Conservation (phyloP, 2,888 invertebrate genomes). For the Scelioninae gen. 2 region DNA sequence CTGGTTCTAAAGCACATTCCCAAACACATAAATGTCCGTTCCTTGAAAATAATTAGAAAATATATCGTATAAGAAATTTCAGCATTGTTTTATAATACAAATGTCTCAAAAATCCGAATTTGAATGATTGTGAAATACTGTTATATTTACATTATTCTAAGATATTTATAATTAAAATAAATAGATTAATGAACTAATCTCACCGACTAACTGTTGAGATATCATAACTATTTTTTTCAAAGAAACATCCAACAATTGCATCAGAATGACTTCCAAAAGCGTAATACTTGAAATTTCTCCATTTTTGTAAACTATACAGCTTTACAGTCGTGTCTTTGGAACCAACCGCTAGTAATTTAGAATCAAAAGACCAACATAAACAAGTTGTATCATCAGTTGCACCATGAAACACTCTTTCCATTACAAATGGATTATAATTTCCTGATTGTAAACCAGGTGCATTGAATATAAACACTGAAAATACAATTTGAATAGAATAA, state of each 20-base stretch:
- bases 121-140: too few relatives aligned
- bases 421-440: constrained; percentile 90
- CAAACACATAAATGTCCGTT: constrained; percentile 91
- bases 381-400: constrained; percentile 90
- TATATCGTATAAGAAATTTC: too few relatives aligned
- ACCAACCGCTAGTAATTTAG: constrained; percentile 91
- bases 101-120: too few relatives aligned
- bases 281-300: constrained; percentile 84
- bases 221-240: constrained; percentile 90
- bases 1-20: constrained; percentile 87
- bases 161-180: neutral
- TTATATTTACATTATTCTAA: too few relatives aligned
- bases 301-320: constrained; percentile 86
- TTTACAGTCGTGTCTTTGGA: constrained; percentile 92
- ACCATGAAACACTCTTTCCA: constrained; percentile 89
- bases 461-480: constrained; percentile 88
- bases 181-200: constrained; percentile 6
- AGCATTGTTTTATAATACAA: too few relatives aligned
- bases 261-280: constrained; percentile 91
- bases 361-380: constrained; percentile 95
- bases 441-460: constrained; percentile 88
- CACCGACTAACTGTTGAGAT: constrained; percentile 80
- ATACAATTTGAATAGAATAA: too few relatives aligned
- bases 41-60: too few relatives aligned
- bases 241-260: constrained; percentile 89